These are phyloP conservation scores for Porites evermanni DNA, from an alignment of 92 coral and sea anemone genomes.

Conservation along the genomic window DNA sequence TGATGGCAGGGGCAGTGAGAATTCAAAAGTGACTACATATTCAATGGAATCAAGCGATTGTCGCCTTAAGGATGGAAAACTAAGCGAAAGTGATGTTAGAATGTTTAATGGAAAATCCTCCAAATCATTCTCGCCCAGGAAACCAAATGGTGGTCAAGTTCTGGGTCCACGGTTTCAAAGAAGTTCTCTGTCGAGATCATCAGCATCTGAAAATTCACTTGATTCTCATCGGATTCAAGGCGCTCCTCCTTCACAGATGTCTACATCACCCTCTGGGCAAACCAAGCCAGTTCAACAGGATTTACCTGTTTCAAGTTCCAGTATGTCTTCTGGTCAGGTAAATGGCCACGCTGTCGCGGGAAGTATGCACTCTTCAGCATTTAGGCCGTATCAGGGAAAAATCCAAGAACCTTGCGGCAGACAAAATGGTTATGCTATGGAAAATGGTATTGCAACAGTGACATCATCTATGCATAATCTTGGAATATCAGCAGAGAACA, in stretches of 20 bases:
- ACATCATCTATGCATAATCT: slow-evolving; percentile 26
- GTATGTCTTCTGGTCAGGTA: not conserved
- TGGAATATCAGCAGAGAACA: slow-evolving; percentile 7
- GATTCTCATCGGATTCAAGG: not conserved
- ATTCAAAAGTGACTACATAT: not conserved
- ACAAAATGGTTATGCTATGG: not conserved
- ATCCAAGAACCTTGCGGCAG: slow-evolving; percentile 8
- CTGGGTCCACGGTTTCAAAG: slow-evolving; percentile 32
- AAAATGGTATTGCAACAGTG: slow-evolving; percentile 30
- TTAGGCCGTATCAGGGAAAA: slow-evolving; percentile 21
- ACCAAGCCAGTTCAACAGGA: not conserved
- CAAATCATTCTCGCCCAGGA: slow-evolving; percentile 6
- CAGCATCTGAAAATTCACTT: not conserved
- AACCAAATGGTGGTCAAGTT: not conserved
- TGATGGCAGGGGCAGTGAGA: not conserved
- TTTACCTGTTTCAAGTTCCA: not conserved
- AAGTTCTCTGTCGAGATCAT: not conserved
- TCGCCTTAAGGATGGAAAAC: slow-evolving; percentile 37
- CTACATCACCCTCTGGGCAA: not conserved
- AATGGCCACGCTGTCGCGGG: not conserved
- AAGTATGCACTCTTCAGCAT: slow-evolving; percentile 8
- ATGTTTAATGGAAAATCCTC: not conserved
- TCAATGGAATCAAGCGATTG: slow-evolving; percentile 40
- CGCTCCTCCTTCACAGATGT: not conserved
- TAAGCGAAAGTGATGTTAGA: slow-evolving; percentile 20